Conservation (phyloP, 2,797 vertebrate species). For the Sebastes ruberrimus region DNA sequence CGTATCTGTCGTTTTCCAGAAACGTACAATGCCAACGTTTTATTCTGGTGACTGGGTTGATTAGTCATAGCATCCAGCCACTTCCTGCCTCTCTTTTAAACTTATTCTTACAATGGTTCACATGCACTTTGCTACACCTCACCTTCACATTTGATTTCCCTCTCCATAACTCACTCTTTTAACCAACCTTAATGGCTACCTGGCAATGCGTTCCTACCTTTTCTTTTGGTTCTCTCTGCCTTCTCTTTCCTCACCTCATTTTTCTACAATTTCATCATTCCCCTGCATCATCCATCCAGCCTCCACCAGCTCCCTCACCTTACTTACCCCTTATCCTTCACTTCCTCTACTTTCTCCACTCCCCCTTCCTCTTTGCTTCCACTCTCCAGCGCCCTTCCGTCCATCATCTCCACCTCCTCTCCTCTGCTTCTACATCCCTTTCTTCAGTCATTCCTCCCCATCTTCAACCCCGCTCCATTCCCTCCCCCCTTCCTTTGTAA, state of each 20-base stretch:
- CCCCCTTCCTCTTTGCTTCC: constrained; percentile 22
- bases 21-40: neutral
- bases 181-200: neutral
- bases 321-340: constrained; percentile 43
- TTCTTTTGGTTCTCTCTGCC: neutral
- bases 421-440: constrained; percentile 10
- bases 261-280: constrained; percentile 29
- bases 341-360: constrained; percentile 31
- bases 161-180: neutral
- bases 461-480: neutral
- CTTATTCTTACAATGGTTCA: neutral
- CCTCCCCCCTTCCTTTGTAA: constrained; percentile 60
- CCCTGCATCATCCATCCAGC: constrained; percentile 15
- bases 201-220: neutral
- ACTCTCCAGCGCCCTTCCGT: constrained; percentile 19
- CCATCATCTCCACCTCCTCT: constrained; percentile 30
- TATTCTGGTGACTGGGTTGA: neutral
- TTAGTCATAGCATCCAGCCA: neutral
- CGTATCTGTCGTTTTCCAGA: neutral
- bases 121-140: neutral
- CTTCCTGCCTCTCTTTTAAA: neutral
- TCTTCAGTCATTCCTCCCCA: constrained; percentile 1
- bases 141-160: neutral
- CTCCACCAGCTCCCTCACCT: constrained; percentile 28
- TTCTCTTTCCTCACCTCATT: neutral